Conservation (phyloP, 2,113 vertebrate genomes). For the Barnardius zonarius region DNA sequence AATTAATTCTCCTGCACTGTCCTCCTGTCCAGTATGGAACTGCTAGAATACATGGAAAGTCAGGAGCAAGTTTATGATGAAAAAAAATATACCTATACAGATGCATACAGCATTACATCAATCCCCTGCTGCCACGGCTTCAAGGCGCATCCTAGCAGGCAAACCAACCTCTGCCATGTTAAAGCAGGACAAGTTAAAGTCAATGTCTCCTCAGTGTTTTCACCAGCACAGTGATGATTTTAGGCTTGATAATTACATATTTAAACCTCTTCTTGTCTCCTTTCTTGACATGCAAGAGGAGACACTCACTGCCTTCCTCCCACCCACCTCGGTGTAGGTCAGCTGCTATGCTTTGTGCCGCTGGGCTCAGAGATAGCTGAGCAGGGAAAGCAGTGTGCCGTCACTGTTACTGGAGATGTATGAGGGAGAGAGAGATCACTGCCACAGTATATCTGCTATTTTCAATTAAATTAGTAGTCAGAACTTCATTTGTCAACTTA, state of each 20-base stretch:
- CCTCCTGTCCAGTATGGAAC: neutral
- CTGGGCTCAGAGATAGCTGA: neutral
- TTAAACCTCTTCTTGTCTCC: neutral
- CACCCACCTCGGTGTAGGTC: neutral
- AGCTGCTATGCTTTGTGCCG: neutral
- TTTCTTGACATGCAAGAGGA: neutral
- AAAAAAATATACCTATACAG: neutral
- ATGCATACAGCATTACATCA: fast-evolving
- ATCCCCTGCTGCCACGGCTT: neutral
- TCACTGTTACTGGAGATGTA: neutral
- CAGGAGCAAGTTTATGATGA: neutral
- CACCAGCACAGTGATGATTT: neutral
- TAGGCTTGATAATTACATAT: neutral
- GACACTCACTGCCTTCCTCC: neutral
- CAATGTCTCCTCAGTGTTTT: neutral
- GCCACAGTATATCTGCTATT: constrained; percentile 43
- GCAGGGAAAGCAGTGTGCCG: neutral
- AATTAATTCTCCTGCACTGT: neutral
- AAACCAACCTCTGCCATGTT: neutral
- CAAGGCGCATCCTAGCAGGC: neutral
- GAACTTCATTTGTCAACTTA: constrained; percentile 67
- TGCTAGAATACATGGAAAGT: neutral
- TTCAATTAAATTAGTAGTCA: constrained; percentile 65
- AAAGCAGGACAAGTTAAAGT: neutral
- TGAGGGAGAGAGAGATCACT: constrained; percentile 33